Evolutionary conservation across 2,113 vertebrate species (phyloP).

Genomic region (Arizona elegans): DNA sequence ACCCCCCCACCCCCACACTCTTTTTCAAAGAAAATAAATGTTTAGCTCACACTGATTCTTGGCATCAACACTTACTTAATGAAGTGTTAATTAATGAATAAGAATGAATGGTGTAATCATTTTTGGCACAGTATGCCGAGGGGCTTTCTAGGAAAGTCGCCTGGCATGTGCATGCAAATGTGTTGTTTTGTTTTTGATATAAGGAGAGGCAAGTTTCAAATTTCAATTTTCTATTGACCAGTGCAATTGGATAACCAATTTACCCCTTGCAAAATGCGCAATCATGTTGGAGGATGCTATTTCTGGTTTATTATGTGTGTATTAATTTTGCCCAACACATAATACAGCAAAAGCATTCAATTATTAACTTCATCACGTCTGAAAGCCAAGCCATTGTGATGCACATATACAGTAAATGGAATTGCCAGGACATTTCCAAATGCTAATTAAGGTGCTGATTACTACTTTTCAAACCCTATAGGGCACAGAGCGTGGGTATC

Average conservation of each 20-base stretch:
- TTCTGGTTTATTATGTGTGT: background rate
- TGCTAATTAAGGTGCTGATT: background rate
- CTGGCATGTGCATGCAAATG: background rate
- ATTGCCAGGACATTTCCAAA: background rate
- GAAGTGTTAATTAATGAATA: slow-evolving; percentile 29
- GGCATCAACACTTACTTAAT: slow-evolving; percentile 27
- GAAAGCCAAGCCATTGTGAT: background rate
- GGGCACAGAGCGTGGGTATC: background rate
- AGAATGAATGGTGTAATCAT: slow-evolving; percentile 17
- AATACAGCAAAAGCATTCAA: background rate
- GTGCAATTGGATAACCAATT: background rate
- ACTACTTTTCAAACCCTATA: background rate
- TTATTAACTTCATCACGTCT: background rate
- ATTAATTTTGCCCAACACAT: background rate
- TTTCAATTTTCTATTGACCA: background rate
- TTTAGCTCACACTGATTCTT: slow-evolving; percentile 26
- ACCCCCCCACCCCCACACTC: no score
- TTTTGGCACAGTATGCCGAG: slow-evolving; percentile 1
- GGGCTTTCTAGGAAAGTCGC: slow-evolving; percentile 4
- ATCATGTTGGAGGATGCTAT: background rate
- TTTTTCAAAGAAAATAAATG: slow-evolving; percentile 24
- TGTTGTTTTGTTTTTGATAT: background rate
- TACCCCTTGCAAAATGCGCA: background rate
- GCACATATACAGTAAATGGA: background rate
- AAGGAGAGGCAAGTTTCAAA: background rate